Evolutionary conservation across 1,140 invertebrate species (phyloP).

Genomic region (Aphaenogaster rudis): DNA sequence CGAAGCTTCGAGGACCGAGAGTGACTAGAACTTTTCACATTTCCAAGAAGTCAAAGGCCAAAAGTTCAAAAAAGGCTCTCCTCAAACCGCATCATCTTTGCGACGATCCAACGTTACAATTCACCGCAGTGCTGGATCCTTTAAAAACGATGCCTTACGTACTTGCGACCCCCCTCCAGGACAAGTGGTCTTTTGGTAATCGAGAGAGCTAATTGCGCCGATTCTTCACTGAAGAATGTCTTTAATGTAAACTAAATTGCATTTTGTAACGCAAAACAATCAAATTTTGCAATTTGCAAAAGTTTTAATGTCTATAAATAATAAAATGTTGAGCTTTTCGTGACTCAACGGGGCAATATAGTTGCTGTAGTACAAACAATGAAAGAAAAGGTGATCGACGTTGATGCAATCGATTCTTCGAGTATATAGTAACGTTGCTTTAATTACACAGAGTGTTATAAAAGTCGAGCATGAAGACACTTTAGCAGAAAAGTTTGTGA

Average conservation of each 20-base stretch:
- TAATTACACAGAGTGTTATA: constrained; percentile 17
- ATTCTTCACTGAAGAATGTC: constrained; percentile 7
- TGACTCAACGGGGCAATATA: constrained; percentile 13
- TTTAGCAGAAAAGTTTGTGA: background rate
- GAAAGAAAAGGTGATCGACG: background rate
- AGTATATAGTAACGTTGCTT: constrained; percentile 30
- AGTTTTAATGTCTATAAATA: constrained; percentile 8
- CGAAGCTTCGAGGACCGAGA: background rate
- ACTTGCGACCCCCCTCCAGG: background rate
- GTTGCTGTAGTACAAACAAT: constrained; percentile 2
- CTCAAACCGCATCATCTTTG: constrained; percentile 20
- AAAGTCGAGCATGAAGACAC: constrained; percentile 30
- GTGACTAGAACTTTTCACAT: constrained; percentile 2
- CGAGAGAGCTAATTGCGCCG: constrained; percentile 8
- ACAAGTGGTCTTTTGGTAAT: constrained; percentile 22
- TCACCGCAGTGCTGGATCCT: constrained; percentile 43
- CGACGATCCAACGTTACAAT: constrained; percentile 55
- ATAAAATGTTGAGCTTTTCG: background rate
- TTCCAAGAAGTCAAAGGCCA: constrained; percentile 10
- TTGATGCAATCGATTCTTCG: constrained; percentile 40
- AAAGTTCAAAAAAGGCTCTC: background rate
- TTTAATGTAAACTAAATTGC: constrained; percentile 30
- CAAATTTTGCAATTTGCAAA: constrained; percentile 18
- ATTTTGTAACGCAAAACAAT: constrained; percentile 10
- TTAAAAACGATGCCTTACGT: constrained; percentile 32